phyloP scores from a whole-genome alignment of 2,888 invertebrate species.

The Hoplodrina ambigua region DNA sequence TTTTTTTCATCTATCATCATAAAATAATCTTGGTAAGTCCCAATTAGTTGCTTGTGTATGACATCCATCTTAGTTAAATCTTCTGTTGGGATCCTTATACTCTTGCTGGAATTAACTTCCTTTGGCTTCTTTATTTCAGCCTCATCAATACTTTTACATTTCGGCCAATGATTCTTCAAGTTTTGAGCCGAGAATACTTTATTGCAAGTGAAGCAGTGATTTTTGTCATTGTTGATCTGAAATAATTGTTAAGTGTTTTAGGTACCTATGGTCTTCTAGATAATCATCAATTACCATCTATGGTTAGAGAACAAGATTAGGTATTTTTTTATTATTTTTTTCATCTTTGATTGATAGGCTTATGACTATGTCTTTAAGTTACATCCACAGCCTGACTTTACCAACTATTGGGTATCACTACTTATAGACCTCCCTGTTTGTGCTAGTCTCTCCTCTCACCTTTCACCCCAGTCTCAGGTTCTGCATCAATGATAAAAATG shows the following conservation, averaged over 20 bases:
- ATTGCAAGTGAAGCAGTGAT: conserved; percentile 78
- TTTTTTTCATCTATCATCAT: conserved; percentile 63
- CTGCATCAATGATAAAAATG: too few species aligned
- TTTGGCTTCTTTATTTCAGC: conserved; percentile 12
- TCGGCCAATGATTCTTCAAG: conserved; percentile 63
- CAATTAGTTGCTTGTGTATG: conserved; percentile 55
- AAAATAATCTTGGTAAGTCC: conserved; percentile 64
- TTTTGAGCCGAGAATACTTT: conserved; percentile 51
- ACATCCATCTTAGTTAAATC: conserved; percentile 46
- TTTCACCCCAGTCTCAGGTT: too few species aligned
- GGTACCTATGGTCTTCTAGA: too few species aligned
- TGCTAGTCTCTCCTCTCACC: too few species aligned
- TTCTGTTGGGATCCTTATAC: not conserved
- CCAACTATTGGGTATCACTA: too few species aligned
- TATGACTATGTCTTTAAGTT: too few species aligned
- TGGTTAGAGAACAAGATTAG: not conserved
- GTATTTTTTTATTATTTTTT: too few species aligned
- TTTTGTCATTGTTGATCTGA: conserved; percentile 69
- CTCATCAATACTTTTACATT: conserved; percentile 36
- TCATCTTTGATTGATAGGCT: too few species aligned
- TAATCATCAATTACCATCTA: too few species aligned
- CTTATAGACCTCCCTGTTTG: too few species aligned
- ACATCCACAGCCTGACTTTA: too few species aligned
- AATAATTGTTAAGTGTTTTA: conserved; percentile 27
- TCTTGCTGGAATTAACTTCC: conserved; percentile 6